phyloP scores from a whole-genome alignment of 1,140 invertebrate species.

The Drosophila kepulauana region DNA sequence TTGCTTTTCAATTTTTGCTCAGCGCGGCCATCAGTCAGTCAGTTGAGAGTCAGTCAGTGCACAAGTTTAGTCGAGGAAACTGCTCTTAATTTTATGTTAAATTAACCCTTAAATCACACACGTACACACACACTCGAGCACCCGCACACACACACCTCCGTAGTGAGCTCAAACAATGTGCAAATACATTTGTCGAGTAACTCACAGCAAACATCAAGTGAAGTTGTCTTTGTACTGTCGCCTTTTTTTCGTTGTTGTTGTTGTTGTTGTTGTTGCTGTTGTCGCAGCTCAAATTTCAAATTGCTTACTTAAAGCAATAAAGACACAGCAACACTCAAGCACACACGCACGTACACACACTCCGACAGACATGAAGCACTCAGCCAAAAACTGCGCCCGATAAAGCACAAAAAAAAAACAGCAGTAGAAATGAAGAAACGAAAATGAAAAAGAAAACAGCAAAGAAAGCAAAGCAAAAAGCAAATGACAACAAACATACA shows the following conservation, averaged over 20 bases:
- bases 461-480: conserved; percentile 41
- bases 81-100: conserved; percentile 61
- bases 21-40: conserved; percentile 44
- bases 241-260: conserved; percentile 20
- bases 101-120: conserved; percentile 74
- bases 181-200: conserved; percentile 60
- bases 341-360: conserved; percentile 10
- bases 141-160: not conserved
- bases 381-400: conserved; percentile 65
- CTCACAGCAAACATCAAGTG: conserved; percentile 53
- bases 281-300: conserved; percentile 75
- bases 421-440: not conserved
- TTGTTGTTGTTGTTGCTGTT: conserved; percentile 27
- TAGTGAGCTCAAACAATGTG: conserved; percentile 63
- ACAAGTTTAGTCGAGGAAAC: conserved; percentile 34
- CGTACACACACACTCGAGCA: not conserved
- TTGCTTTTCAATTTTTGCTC: conserved; percentile 44
- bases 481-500: conserved; percentile 59
- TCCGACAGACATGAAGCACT: conserved; percentile 49
- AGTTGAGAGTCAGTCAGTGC: not conserved
- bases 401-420: conserved; percentile 31
- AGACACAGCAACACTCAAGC: conserved; percentile 53
- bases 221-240: conserved; percentile 37
- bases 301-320: conserved; percentile 81
- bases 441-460: conserved; percentile 9